These are phyloP conservation scores for Sula dactylatra DNA, from an alignment of 2,113 vertebrate species.

Conservation along the genomic window DNA sequence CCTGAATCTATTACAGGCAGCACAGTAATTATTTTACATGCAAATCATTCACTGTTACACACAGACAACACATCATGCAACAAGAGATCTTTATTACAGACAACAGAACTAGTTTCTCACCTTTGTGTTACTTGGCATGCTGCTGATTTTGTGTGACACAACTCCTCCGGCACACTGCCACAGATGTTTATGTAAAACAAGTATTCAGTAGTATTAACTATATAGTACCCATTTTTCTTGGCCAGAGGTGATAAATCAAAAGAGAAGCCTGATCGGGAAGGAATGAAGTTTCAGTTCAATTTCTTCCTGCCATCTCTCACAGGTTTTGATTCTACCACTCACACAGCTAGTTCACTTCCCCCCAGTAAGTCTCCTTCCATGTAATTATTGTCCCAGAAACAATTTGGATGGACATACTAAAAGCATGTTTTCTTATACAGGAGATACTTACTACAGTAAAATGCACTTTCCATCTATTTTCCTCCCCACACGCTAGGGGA, in stretches of 20 bases:
- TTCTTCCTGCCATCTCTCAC: neutral
- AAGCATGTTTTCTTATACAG: neutral
- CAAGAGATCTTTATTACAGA: neutral
- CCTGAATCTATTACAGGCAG: neutral
- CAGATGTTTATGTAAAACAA: slow-evolving; percentile 88
- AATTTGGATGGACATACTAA: neutral
- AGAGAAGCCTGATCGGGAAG: slow-evolving; percentile 75
- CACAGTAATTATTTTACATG: neutral
- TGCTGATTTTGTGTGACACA: slow-evolving; percentile 77
- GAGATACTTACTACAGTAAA: neutral
- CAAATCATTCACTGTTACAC: neutral
- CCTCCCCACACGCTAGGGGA: neutral
- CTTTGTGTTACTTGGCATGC: slow-evolving; percentile 83
- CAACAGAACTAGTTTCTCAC: slow-evolving; percentile 62
- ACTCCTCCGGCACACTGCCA: slow-evolving; percentile 56
- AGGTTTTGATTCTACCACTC: neutral
- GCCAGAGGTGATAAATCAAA: slow-evolving; percentile 87
- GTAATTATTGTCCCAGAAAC: neutral
- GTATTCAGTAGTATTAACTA: slow-evolving; percentile 72
- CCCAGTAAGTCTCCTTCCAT: neutral
- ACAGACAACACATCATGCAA: neutral
- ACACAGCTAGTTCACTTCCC: neutral
- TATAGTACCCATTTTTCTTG: slow-evolving; percentile 74
- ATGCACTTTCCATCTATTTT: neutral
- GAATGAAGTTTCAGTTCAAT: neutral